phyloP scores from a whole-genome alignment of 2,888 invertebrate genomes.

The Lochmaea capreae region DNA sequence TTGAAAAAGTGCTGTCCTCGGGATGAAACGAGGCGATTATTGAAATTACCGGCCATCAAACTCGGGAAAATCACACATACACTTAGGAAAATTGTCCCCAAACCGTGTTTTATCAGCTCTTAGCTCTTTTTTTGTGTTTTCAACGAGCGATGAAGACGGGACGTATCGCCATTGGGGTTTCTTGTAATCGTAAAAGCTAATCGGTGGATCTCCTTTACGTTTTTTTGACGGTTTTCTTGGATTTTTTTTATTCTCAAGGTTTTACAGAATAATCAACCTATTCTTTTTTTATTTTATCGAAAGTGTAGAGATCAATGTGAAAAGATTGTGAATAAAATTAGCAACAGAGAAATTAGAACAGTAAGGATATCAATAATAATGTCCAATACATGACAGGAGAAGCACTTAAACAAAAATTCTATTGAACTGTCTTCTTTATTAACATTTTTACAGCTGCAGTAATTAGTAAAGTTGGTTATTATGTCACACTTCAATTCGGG shows the following conservation, averaged over 20 bases:
- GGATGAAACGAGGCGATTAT: slow-evolving; percentile 54
- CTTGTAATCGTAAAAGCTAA: slow-evolving; percentile 30
- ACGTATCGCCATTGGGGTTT: slow-evolving; percentile 15
- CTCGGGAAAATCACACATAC: slow-evolving; percentile 51
- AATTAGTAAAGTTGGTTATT: too few species aligned
- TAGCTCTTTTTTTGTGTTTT: slow-evolving; percentile 29
- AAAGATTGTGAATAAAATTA: too few species aligned
- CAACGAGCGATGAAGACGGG: slow-evolving; percentile 21
- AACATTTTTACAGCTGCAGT: too few species aligned
- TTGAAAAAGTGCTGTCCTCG: slow-evolving; percentile 49
- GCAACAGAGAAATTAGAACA: too few species aligned
- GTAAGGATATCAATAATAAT: too few species aligned
- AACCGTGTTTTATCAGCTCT: slow-evolving; percentile 29
- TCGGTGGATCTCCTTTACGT: slow-evolving; percentile 14
- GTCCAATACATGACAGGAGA: too few species aligned
- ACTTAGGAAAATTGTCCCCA: slow-evolving; percentile 44
- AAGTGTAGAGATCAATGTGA: too few species aligned
- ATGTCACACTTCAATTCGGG: too few species aligned
- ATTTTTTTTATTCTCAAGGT: not conserved
- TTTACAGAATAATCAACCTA: not conserved
- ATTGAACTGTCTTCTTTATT: too few species aligned
- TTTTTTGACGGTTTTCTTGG: not conserved
- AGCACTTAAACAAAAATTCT: too few species aligned
- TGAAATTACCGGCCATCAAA: slow-evolving; percentile 55
- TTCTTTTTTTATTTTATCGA: too few species aligned